These are phyloP conservation scores for Pseudomyrmex concolor DNA, from an alignment of 1,140 invertebrate genomes.

Conservation along the genomic window DNA sequence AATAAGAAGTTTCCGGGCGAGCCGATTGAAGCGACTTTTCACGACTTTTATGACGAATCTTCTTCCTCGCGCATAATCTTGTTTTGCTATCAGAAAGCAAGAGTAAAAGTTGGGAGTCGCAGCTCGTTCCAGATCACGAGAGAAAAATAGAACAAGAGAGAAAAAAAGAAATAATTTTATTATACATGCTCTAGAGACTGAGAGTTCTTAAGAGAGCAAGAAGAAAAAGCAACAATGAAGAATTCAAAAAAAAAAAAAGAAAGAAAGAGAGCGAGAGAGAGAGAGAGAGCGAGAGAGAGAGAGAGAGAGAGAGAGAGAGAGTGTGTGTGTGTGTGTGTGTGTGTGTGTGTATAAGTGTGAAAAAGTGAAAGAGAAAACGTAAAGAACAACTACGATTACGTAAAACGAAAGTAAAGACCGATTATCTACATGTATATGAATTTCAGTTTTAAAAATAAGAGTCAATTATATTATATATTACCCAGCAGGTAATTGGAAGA, in stretches of 20 bases:
- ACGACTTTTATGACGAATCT: constrained; percentile 36
- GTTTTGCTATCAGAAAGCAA: constrained; percentile 28
- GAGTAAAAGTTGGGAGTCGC: constrained; percentile 28
- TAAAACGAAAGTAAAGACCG: constrained; percentile 67
- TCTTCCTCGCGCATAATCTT: constrained; percentile 16
- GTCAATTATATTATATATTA: constrained; percentile 68
- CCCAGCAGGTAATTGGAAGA: constrained; percentile 40
- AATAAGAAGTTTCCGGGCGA: constrained; percentile 22
- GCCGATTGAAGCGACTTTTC: constrained; percentile 36
- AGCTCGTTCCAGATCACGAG: constrained; percentile 29
- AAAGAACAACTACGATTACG: background rate
- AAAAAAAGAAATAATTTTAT: constrained; percentile 50
- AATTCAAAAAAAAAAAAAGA: background rate
- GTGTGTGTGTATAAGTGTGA: background rate
- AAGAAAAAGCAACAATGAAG: constrained; percentile 21
- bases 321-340: background rate
- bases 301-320: background rate
- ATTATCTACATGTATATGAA: constrained; percentile 63
- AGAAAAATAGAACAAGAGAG: constrained; percentile 22
- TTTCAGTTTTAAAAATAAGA: constrained; percentile 71
- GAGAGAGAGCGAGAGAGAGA: background rate
- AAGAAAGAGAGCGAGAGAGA: background rate
- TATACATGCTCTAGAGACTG: constrained; percentile 37
- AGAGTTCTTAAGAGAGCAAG: constrained; percentile 34
- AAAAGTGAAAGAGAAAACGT: background rate